A percentile compares a stretch with the other conserved stretches of the same genome.
Evolutionary conservation across 2,797 vertebrate genomes (phyloP).

Genomic region (Trachurus trachurus): DNA sequence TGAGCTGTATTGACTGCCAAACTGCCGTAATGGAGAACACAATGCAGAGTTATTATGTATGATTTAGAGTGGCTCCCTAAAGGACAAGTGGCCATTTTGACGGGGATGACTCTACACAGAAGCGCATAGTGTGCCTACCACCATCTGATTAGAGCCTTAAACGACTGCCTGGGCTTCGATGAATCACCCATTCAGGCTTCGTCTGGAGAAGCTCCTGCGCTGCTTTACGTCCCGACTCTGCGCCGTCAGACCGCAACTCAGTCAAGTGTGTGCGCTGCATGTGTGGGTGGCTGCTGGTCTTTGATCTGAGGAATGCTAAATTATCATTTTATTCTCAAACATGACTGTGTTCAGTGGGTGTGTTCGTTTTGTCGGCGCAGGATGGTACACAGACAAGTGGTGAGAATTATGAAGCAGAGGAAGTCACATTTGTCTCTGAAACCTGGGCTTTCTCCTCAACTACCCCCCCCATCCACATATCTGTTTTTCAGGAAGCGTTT

Average conservation of each 20-base stretch:
- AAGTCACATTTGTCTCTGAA: conserved; percentile 41
- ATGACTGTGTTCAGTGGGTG: conserved; percentile 41
- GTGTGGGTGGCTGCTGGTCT: conserved; percentile 59
- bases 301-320: conserved; percentile 65
- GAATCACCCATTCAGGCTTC: conserved; percentile 67
- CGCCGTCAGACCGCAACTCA: conserved; percentile 59
- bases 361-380: conserved; percentile 45
- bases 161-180: conserved; percentile 54
- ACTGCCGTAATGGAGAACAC: conserved; percentile 71
- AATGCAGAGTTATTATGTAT: conserved; percentile 73
- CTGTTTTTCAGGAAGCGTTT: conserved; percentile 21
- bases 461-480: conserved; percentile 5
- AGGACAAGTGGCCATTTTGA: conserved; percentile 77
- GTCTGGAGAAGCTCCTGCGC: conserved; percentile 52
- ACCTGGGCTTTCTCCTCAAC: conserved; percentile 23
- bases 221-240: conserved; percentile 51
- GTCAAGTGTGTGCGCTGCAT: conserved; percentile 46
- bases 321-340: conserved; percentile 55
- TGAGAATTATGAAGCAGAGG: conserved; percentile 41
- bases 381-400: conserved; percentile 36
- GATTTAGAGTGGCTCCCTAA: conserved; percentile 73
- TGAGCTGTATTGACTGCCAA: conserved; percentile 69
- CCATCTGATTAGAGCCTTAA: conserved; percentile 68
- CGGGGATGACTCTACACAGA: conserved; percentile 61
- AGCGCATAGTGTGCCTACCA: conserved; percentile 57